A percentile compares a stretch with the other conserved stretches of the same genome.
These are phyloP conservation scores for Nymphicus hollandicus DNA, from an alignment of 2,113 vertebrate genomes.

Conservation along the genomic window DNA sequence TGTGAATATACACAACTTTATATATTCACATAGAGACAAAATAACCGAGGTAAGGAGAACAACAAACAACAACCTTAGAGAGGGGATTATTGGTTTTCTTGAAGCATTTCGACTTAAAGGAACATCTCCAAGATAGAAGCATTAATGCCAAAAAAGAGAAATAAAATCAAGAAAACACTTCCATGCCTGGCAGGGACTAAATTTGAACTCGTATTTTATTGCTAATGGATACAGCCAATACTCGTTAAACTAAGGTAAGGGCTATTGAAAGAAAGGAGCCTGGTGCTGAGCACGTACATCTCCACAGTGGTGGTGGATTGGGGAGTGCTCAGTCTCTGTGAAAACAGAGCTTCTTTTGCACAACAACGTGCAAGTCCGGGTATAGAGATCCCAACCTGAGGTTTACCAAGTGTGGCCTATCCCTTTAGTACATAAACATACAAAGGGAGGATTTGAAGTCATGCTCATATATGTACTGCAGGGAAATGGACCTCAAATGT, in stretches of 20 bases:
- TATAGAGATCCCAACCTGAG: not conserved
- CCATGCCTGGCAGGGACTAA: conserved; percentile 27
- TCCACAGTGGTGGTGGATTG: not conserved
- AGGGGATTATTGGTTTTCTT: not conserved
- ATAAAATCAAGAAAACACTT: not conserved
- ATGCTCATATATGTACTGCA: not conserved
- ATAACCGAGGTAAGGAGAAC: not conserved
- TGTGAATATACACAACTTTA: not conserved
- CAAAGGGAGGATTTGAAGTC: not conserved
- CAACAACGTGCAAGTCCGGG: not conserved
- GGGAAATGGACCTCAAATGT: not conserved
- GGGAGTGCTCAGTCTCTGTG: not conserved
- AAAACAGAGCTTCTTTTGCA: conserved; percentile 4
- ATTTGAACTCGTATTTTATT: conserved; percentile 1
- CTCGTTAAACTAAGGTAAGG: not conserved
- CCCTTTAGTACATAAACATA: not conserved
- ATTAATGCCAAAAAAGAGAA: not conserved
- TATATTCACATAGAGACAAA: conserved; percentile 34
- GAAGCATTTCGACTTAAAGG: not conserved
- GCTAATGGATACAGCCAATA: conserved; percentile 2
- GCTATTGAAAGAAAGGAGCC: not conserved
- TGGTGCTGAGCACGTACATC: not conserved
- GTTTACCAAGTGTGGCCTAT: not conserved
- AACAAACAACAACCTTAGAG: not conserved
- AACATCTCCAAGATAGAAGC: not conserved